Base-by-base conservation (phyloP, 2,888 invertebrate genomes). In the Aporophyla nigra region DNA sequence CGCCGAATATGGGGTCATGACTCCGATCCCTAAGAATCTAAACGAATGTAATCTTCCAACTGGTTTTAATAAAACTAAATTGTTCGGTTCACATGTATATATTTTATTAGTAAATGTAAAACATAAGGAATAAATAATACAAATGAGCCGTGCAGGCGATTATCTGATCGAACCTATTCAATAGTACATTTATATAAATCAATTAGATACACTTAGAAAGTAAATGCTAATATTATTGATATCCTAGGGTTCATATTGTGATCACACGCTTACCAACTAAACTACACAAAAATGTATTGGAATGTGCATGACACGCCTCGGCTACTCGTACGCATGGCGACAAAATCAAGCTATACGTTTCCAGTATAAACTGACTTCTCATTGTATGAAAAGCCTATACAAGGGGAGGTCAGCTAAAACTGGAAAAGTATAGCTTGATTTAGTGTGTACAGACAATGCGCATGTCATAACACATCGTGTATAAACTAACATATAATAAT, bases 61-160 rank as follows among this genome's bases (percentile, higher is more conserved):
- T 12, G 5, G n/a, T 72, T 61, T 56, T 5, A 73, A 83, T 77
- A 69, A 83, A 82, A 83, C 65, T 33, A 43, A 49, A 63, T 19
- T n/a, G 33, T 12, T 59, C 71, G 49, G 74, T 77, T 74, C 72
- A 78, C 66, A 86, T 88, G 84, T 88, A 88, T 84, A 90, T 77
- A 89, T 86, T 91, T 90, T 90, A 92, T 92, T 93, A 90, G 82
- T 90, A 91, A 89, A 90, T 88, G 76, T 89, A 80, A 86, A 87
- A 88, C 85, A 56, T 76, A 83, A 74, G 61, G 82, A 89, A 92
- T 90, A 92, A 91, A 92, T 89, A 91, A 90, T 90, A 91, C 86
- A 90, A 90, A 90, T 80, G 71, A 71, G 80, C 77, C 78, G 53
- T 66, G 53, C 33, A 78, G 82, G 76, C 80, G 65, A 78, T 62